Base-by-base conservation (phyloP, 2,113 vertebrate genomes). In the Orientallactaga bullata region DNA sequence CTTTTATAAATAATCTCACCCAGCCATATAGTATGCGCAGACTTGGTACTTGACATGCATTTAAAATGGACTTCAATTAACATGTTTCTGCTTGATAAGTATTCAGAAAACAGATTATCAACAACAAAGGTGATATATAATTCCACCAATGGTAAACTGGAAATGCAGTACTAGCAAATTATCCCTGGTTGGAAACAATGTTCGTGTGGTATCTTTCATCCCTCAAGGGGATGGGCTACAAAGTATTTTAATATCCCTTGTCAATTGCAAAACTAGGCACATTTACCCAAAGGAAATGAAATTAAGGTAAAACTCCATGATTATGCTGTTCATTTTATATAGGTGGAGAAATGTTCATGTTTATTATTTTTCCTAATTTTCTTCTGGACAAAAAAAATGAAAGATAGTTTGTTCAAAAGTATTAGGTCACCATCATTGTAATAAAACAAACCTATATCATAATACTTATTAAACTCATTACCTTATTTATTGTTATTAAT, bases 1-100 rank as follows among this genome's bases (percentile, higher is more conserved):
- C 12, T 94, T 89, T 93, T 37, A 77, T 66, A 86, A 89, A 87
- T 85, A 80, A 63, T 69, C 55, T 94, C 28, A 73, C 76, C 74
- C 42, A 63, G 13, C 17, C 35, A 88, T 12, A n/a, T 42, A 83
- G 30, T 63, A 12, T 11, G 3, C 82, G 71, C 39, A 71, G 21
- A 91, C 30, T 71, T 51, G 85, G 13, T 69, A 85, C 18, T 89
- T 92, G 39, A 32, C 3, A 3, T 87, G 2, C 12, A 81, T 91
- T 92, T 76, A 63, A 74, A 79, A 72, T 74, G 24, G n/a, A 83
- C n/a, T 79, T 92, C 71, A 94, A 55, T 95, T 71, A 77, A 21
- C 51, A 13, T 85, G 1, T 66, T 91, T 9, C 47, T 88, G 28
- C 51, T 95, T 93, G 30, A 47, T 68, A 60, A 85, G 82, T 72